phyloP scores from a whole-genome alignment of 23 tunicate species.

The Clavelina lepadiformis region DNA sequence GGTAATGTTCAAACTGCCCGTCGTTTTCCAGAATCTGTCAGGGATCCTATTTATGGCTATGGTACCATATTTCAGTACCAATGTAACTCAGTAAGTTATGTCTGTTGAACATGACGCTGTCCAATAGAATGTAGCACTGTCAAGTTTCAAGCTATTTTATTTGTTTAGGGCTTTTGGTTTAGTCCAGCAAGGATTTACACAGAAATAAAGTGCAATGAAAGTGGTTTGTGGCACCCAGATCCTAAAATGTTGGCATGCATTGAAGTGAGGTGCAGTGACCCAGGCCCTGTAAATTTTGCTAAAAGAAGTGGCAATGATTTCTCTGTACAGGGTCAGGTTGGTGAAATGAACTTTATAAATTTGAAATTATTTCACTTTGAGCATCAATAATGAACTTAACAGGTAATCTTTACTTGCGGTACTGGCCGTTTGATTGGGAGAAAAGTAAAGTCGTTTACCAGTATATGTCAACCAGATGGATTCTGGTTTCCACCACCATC shows the following conservation, averaged over 20 bases:
- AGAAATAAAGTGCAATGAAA: slow-evolving; percentile 45
- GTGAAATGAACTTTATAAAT: not conserved
- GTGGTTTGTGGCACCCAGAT: slow-evolving; percentile 52
- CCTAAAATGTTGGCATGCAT: slow-evolving; percentile 18
- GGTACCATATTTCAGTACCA: slow-evolving; percentile 33
- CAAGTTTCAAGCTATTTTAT: not conserved
- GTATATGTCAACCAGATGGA: slow-evolving; percentile 35
- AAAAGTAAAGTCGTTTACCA: not conserved
- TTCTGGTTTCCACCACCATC: slow-evolving; percentile 58
- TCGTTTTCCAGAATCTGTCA: slow-evolving; percentile 14
- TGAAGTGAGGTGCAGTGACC: slow-evolving; percentile 38
- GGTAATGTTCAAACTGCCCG: slow-evolving; percentile 28
- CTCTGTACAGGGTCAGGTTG: slow-evolving; percentile 41
- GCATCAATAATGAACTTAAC: not conserved
- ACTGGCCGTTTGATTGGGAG: slow-evolving; percentile 31
- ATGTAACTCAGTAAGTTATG: slow-evolving; percentile 32
- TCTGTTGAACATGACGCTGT: not conserved
- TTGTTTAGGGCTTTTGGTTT: slow-evolving; percentile 75
- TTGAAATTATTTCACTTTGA: not conserved
- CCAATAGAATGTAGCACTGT: not conserved
- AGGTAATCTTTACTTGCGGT: slow-evolving; percentile 52
- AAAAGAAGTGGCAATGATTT: slow-evolving; percentile 18
- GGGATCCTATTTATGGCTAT: not conserved
- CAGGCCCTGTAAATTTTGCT: slow-evolving; percentile 37
- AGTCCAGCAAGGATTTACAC: slow-evolving; percentile 17